Evolutionary conservation across 2,888 invertebrate species (phyloP), one percentile per base, ranked within the genome.

Genomic region (Eupithecia subumbrata): DNA sequence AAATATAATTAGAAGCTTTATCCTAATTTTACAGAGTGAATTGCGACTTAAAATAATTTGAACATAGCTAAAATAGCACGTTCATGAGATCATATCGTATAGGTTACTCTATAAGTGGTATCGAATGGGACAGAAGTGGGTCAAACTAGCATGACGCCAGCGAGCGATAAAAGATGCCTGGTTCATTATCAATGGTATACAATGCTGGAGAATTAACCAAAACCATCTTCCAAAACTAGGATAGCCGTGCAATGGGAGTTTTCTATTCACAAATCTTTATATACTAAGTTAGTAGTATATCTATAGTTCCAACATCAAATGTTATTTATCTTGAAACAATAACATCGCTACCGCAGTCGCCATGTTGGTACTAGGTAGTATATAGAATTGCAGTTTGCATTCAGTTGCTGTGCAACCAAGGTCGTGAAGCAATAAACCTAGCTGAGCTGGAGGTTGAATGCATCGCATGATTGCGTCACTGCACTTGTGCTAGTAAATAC

Each of bases 101-200:
- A 85, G 84, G 84, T 85, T 88, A 85, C 83, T 86, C 83, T 89
- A 85, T 88, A 90, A 91, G 90, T 91, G 88, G 89, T 90, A 92
- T 92, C 90, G 92, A 90, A 91, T 91, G 84, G 87, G 86, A 86
- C 84, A 87, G 88, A 94, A 92, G 89, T 94, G 84, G 94, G 94
- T 94, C 94, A 93, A 75, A 89, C 89, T 88, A 86, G 89, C 84
- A 91, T 92, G 93, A 94, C 94, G 94, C 88, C 87, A 89, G 88
- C 92, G 25, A 22, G 40, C 68, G 93, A 94, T 93, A 93, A 93
- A 91, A 87, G 89, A 87, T 90, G 90, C 90, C 90, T 91, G 88
- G 89, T 90, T 89, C 89, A 92, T 91, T 93, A 93, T 93, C 92
- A 93, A 90, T 90, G 90, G 89, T 87, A 88, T 68, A 75, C 73